A percentile compares a stretch with the other conserved stretches of the same genome.
Evolutionary conservation across 1,140 invertebrate genomes (phyloP).

Genomic region (Globodera ellingtonae): DNA sequence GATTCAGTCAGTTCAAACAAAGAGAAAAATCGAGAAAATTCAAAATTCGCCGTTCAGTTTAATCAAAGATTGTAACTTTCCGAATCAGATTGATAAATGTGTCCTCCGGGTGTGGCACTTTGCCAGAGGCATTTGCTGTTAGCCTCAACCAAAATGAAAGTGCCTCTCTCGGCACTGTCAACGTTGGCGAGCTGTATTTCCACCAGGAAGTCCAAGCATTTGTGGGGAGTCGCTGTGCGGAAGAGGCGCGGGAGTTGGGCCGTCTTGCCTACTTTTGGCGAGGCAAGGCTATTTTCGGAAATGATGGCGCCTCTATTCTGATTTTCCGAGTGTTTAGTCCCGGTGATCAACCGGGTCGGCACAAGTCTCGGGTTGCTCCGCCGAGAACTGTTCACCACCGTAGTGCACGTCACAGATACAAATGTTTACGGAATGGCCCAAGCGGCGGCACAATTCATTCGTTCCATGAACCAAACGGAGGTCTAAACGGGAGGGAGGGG

Average conservation of each 20-base stretch:
- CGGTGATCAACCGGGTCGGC: conserved; percentile 46
- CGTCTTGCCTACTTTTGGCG: conserved; percentile 53
- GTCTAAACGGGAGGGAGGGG: conserved; percentile 10
- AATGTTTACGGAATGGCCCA: conserved; percentile 30
- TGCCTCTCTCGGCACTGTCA: background rate
- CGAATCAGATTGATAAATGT: conserved; percentile 34
- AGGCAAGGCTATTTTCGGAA: background rate
- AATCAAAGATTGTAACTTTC: too few species aligned
- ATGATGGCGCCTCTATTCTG: background rate
- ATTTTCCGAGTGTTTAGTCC: conserved; percentile 15
- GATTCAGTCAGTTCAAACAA: conserved; percentile 26
- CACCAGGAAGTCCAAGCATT: conserved; percentile 44
- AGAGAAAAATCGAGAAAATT: background rate
- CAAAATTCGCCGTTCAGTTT: too few species aligned
- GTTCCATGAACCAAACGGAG: conserved; percentile 30
- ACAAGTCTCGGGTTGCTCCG: conserved; percentile 32
- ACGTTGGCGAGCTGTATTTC: conserved; percentile 37
- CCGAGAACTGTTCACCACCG: conserved; percentile 41
- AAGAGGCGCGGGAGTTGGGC: conserved; percentile 45
- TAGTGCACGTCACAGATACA: conserved; percentile 41
- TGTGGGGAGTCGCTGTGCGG: conserved; percentile 42
- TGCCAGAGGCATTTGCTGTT: background rate
- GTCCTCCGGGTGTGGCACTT: conserved; percentile 15
- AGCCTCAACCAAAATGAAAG: conserved; percentile 25
- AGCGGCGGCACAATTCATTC: conserved; percentile 42